These are phyloP conservation scores for Diadromus collaris DNA, from an alignment of 2,888 invertebrate species.

Conservation along the genomic window DNA sequence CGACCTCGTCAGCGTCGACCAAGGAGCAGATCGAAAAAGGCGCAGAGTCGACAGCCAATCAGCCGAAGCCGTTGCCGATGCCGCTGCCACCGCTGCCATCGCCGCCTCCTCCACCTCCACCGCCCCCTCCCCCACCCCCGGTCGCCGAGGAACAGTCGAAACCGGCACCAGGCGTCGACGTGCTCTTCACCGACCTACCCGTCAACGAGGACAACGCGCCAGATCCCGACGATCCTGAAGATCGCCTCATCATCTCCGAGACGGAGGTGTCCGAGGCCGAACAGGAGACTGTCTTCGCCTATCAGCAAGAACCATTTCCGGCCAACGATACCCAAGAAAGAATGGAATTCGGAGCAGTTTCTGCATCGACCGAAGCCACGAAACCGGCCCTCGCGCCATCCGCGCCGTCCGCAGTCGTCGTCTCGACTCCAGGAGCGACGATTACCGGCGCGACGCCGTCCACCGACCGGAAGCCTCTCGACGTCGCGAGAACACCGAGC, in stretches of 20 bases:
- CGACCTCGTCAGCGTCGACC: slow-evolving; percentile 69
- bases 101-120: slow-evolving; percentile 55
- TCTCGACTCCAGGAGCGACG: slow-evolving; percentile 1
- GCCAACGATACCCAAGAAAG: slow-evolving; percentile 62
- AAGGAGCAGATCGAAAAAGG: slow-evolving; percentile 82
- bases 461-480: slow-evolving; percentile 55
- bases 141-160: slow-evolving; percentile 63
- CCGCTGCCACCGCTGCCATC: slow-evolving; percentile 48
- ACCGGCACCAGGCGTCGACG: slow-evolving; percentile 71
- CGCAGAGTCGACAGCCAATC: slow-evolving; percentile 78
- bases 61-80: slow-evolving; percentile 66
- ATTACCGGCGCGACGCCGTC: neutral
- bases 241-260: slow-evolving; percentile 83
- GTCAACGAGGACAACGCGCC: slow-evolving; percentile 73
- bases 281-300: slow-evolving; percentile 81
- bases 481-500: slow-evolving; percentile 68
- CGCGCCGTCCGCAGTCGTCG: slow-evolving; percentile 1
- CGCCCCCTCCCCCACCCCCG: slow-evolving; percentile 43
- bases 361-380: slow-evolving; percentile 46
- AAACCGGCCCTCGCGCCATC: slow-evolving; percentile 54
- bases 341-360: slow-evolving; percentile 63
- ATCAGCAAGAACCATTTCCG: slow-evolving; percentile 84
- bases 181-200: slow-evolving; percentile 79
- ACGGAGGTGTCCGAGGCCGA: slow-evolving; percentile 84
- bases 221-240: slow-evolving; percentile 82